Evolutionary conservation across 2,113 vertebrate genomes (phyloP), one percentile per base, ranked within the genome.

Genomic region (Coptodon bakossiorum): DNA sequence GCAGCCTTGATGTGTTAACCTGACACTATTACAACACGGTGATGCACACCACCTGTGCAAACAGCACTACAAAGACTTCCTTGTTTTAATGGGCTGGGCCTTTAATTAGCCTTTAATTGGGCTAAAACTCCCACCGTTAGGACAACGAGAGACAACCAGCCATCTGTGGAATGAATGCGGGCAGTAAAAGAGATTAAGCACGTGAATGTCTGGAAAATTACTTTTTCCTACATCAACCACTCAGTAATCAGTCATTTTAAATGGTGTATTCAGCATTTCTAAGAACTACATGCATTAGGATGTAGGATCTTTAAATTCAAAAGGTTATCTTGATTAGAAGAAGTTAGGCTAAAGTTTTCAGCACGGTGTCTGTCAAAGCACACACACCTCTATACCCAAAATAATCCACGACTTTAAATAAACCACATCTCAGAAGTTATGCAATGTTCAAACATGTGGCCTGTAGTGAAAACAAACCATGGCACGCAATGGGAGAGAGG

Each of bases 371-470:
- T 87, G 82, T 88, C 76, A 53, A 31, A 34, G 40, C 81, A 63
- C 59, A 56, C 86, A 88, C 86, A 84, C 57, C 59, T 92, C 56
- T n/a, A 73, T 19, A 53, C 36, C 63, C 56, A 45, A 92, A 94
- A 93, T 91, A 87, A 92, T 91, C 86, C 82, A 88, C 86, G 92
- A 95, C 95, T 96, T 96, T 22, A 22, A 22, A 94, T 93, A 93
- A 94, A 96, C 94, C 86, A 66, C 61, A 91, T 87, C 90, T 87
- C 88, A 92, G 87, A 86, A 95, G 95, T 96, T 95, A 94, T 91
- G 95, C 92, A 95, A 94, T 89, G 90, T 89, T 93, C 90, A 95
- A 96, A 95, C 95, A 96, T 95, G 94, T 95, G 95, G 95, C 89
- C 89, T 68, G 92, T 85, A 93, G 73, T 91, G 93, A 95, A 96